phyloP scores from a whole-genome alignment of 35 echinoderm and acorn worm species.

The Amphiura filiformis region DNA sequence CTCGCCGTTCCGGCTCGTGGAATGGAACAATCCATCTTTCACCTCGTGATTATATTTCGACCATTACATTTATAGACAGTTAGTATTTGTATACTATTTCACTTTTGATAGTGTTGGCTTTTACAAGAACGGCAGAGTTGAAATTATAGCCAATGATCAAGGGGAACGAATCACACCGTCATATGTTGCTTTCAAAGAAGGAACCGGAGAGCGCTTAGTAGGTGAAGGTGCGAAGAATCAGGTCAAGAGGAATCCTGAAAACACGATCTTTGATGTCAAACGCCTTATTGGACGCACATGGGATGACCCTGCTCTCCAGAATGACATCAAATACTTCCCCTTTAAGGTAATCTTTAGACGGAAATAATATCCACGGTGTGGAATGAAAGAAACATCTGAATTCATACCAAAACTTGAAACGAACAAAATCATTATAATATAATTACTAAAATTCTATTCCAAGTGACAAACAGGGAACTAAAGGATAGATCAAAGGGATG shows the following conservation, averaged over 20 bases:
- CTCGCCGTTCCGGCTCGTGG: too few species aligned
- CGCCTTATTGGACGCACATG: slow-evolving; percentile 84
- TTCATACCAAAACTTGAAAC: background rate
- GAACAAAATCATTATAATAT: background rate
- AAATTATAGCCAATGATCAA: slow-evolving; percentile 99
- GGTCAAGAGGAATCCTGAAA: slow-evolving; percentile 74
- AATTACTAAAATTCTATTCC: background rate
- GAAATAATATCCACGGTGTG: background rate
- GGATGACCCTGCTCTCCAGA: slow-evolving; percentile 73
- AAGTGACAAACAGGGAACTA: too few species aligned
- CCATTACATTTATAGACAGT: too few species aligned
- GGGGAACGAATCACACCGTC: slow-evolving; percentile 97
- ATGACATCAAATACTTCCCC: slow-evolving; percentile 81
- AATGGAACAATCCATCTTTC: too few species aligned
- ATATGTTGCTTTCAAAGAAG: slow-evolving; percentile 88
- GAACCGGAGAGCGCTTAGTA: slow-evolving; percentile 81
- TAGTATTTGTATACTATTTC: too few species aligned
- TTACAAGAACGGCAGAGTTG: slow-evolving; percentile 90
- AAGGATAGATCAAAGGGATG: too few species aligned
- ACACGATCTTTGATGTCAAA: slow-evolving; percentile 95
- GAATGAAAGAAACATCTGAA: background rate
- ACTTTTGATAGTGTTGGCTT: slow-evolving; percentile 83
- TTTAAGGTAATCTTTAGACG: slow-evolving; percentile 54
- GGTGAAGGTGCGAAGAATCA: slow-evolving; percentile 98
- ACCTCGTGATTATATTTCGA: too few species aligned